Evolutionary conservation across 2,113 vertebrate genomes (phyloP).

Genomic region (Leptocoma aspasia): DNA sequence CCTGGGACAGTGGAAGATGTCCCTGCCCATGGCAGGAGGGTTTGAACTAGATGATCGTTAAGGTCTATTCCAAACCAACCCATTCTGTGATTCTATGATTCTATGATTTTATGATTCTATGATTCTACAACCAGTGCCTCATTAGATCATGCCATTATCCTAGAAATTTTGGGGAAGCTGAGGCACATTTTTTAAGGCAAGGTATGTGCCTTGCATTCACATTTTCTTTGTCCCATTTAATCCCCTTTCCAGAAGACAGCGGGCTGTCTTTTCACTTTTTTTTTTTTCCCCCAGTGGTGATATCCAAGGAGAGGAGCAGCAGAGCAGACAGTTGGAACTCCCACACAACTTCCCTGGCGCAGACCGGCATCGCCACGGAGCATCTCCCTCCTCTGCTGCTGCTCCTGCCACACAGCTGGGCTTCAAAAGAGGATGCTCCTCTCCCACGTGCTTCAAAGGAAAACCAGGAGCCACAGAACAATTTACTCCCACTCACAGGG

Average conservation of each 20-base stretch:
- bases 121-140: background rate
- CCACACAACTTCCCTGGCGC: background rate
- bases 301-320: background rate
- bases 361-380: background rate
- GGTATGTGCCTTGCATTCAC: background rate
- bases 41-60: background rate
- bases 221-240: background rate
- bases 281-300: background rate
- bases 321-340: background rate
- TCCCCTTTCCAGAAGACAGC: background rate
- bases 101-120: background rate
- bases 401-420: constrained; percentile 26
- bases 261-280: background rate
- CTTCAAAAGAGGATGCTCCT: constrained; percentile 14
- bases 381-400: background rate
- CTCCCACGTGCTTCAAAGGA: constrained; percentile 60
- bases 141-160: background rate
- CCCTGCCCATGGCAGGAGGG: background rate
- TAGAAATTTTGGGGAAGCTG: background rate
- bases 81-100: background rate
- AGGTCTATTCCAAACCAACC: background rate
- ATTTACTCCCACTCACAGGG: constrained; percentile 60
- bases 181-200: background rate
- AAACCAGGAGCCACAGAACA: constrained; percentile 17
- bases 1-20: background rate